phyloP scores from a whole-genome alignment of 2,797 vertebrate genomes.

The Anguilla pacifica region DNA sequence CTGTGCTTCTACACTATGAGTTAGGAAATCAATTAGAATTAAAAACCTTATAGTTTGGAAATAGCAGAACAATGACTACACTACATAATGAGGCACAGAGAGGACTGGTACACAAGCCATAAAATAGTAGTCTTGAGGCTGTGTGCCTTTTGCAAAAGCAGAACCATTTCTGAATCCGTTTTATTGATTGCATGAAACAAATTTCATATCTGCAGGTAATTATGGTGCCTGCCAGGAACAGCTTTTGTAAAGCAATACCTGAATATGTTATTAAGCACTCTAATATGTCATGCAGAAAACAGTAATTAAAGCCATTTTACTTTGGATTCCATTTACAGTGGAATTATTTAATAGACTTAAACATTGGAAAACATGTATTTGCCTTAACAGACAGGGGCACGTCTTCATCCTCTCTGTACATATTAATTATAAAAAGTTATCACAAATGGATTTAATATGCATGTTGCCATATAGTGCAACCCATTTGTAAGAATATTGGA shows the following conservation, averaged over 20 bases:
- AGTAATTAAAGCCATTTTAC: constrained; percentile 4
- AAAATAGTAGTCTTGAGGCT: neutral
- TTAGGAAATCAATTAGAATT: constrained; percentile 7
- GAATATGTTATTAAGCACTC: constrained; percentile 18
- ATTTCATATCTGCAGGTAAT: neutral
- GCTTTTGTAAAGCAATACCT: neutral
- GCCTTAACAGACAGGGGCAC: neutral
- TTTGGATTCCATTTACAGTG: neutral
- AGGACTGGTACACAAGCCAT: neutral
- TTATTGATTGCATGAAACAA: constrained; percentile 5
- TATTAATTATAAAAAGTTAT: neutral
- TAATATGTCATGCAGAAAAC: neutral
- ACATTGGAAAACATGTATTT: neutral
- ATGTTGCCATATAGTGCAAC: neutral
- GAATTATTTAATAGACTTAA: constrained; percentile 7
- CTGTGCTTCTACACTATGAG: neutral
- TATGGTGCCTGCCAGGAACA: constrained; percentile 1
- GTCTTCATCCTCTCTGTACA: neutral
- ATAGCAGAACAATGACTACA: neutral
- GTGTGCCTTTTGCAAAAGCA: neutral
- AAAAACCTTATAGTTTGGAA: neutral
- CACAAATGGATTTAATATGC: neutral
- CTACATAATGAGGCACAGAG: neutral
- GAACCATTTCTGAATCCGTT: neutral
- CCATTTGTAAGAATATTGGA: too few species aligned